Conservation (phyloP, 2,797 vertebrate species). For the Sebastes hubbsi region DNA sequence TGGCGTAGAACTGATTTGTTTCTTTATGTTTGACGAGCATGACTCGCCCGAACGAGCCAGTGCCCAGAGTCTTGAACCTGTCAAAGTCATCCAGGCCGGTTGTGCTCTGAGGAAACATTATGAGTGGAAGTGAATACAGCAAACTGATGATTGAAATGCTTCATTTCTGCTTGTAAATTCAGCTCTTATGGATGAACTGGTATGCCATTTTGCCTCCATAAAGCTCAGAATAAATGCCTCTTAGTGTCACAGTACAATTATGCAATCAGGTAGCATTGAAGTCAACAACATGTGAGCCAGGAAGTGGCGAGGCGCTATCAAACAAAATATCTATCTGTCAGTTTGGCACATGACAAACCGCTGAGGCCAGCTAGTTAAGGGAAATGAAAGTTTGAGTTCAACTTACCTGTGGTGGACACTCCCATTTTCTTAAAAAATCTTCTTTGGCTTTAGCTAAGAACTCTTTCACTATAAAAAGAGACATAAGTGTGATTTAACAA, state of each 20-base stretch:
- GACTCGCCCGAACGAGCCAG: constrained; percentile 97
- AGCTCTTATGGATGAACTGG: neutral
- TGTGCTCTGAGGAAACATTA: constrained; percentile 86
- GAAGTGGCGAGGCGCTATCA: constrained; percentile 3
- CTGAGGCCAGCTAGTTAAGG: neutral
- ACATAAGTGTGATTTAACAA: constrained; percentile 20
- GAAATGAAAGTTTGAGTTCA: neutral
- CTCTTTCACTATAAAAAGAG: constrained; percentile 91
- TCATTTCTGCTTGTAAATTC: neutral
- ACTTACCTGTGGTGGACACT: constrained; percentile 94
- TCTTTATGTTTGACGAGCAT: constrained; percentile 98
- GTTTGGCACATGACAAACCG: neutral
- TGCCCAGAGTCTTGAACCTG: constrained; percentile 97
- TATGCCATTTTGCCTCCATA: neutral
- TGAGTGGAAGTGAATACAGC: constrained; percentile 4
- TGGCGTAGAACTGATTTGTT: constrained; percentile 96
- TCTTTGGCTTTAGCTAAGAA: constrained; percentile 99
- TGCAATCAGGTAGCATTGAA: neutral
- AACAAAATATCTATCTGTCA: neutral
- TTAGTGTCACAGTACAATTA: constrained; percentile 6
- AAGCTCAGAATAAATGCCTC: neutral
- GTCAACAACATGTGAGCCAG: neutral
- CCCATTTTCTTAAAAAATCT: constrained; percentile 99
- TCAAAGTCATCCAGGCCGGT: constrained; percentile 97
- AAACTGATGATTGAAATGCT: neutral